A percentile compares a stretch with the other conserved stretches of the same genome.
phyloP scores from a whole-genome alignment of 2,888 invertebrate genomes.

The Habroteleia sp. region DNA sequence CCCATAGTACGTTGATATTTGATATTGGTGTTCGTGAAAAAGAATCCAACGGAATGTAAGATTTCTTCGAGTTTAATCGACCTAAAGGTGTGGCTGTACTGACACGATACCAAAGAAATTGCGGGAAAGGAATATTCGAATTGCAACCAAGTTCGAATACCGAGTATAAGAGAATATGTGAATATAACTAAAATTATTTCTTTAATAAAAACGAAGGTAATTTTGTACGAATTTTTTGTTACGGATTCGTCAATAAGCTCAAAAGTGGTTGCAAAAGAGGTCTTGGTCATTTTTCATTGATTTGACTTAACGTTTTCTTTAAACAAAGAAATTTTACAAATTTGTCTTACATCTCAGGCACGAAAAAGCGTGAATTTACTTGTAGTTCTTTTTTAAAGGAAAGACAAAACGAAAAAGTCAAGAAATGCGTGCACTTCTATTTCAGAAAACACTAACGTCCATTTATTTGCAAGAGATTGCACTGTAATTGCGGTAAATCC shows the following conservation, averaged over 20 bases:
- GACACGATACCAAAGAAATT: slow-evolving; percentile 14
- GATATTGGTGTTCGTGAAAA: background rate
- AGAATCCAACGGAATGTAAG: slow-evolving; percentile 15
- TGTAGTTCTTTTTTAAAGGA: background rate
- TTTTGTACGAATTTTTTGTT: slow-evolving; percentile 29
- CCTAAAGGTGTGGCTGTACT: slow-evolving; percentile 39
- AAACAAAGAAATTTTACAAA: background rate
- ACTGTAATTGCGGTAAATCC: slow-evolving; percentile 9
- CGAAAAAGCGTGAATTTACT: too few species aligned
- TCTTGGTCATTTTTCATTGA: slow-evolving; percentile 13
- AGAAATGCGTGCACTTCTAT: too few species aligned
- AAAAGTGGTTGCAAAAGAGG: slow-evolving; percentile 1
- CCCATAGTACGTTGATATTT: too few species aligned
- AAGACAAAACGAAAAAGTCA: too few species aligned
- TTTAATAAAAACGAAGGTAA: slow-evolving; percentile 45
- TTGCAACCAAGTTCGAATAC: slow-evolving; percentile 14
- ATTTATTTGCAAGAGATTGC: background rate
- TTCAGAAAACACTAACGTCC: too few species aligned
- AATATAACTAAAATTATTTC: slow-evolving; percentile 37
- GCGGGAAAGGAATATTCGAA: slow-evolving; percentile 40
- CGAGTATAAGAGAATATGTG: slow-evolving; percentile 31
- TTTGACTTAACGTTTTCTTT: slow-evolving; percentile 7
- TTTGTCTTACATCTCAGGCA: too few species aligned
- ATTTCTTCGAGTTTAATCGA: slow-evolving; percentile 34
- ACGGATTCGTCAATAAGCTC: background rate